These are phyloP conservation scores for Ceyx cyanopectus DNA, from an alignment of 2,113 vertebrate species.

Conservation along the genomic window DNA sequence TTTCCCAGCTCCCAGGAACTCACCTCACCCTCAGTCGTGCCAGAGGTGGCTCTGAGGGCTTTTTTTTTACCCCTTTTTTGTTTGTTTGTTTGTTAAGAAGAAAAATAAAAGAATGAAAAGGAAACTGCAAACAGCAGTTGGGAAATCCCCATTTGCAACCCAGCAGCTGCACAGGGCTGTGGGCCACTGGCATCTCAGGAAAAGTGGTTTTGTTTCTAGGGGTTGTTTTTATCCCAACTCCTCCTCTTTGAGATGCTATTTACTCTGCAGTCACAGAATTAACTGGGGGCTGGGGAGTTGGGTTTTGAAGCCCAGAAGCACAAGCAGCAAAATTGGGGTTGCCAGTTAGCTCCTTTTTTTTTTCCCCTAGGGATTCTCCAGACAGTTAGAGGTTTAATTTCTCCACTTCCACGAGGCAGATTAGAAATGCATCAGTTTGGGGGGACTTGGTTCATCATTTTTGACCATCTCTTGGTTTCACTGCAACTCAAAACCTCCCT, in stretches of 20 bases:
- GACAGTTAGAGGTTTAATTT: neutral
- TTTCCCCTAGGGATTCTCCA: neutral
- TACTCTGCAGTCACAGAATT: neutral
- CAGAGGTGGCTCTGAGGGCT: neutral
- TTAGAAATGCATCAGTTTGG: neutral
- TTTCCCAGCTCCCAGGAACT: neutral
- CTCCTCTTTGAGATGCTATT: neutral
- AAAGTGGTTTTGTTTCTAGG: neutral
- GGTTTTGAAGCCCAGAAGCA: neutral
- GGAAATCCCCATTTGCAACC: neutral
- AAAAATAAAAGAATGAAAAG: neutral
- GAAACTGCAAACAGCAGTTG: neutral
- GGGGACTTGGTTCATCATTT: neutral
- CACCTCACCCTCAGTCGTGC: neutral
- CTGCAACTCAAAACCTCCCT: neutral
- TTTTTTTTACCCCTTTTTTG: fast-evolving
- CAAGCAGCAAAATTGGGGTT: neutral
- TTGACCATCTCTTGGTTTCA: slow-evolving; percentile 3
- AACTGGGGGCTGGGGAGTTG: neutral
- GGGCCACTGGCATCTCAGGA: neutral
- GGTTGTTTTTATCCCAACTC: neutral
- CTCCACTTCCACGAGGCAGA: neutral
- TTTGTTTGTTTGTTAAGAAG: too few relatives aligned
- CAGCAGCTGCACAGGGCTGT: fast-evolving
- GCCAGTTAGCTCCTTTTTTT: neutral